phyloP scores from a whole-genome alignment of 2,113 vertebrate genomes.

The Chunga burmeisteri region DNA sequence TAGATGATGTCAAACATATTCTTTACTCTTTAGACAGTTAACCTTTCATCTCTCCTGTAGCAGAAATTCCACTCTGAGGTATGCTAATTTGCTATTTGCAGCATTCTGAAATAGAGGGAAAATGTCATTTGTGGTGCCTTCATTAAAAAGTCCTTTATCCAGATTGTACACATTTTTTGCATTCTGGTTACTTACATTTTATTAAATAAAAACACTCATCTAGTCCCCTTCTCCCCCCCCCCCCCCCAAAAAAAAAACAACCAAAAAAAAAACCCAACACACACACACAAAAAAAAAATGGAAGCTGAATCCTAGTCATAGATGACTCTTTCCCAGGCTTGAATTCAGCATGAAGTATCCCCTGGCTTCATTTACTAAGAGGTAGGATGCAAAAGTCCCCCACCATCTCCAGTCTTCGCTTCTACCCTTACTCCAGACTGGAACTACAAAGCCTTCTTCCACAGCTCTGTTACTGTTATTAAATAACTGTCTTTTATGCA shows the following conservation, averaged over 20 bases:
- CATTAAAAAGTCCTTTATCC: slow-evolving; percentile 69
- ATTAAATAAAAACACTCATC: not conserved
- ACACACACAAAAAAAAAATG: not conserved
- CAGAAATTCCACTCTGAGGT: slow-evolving; percentile 68
- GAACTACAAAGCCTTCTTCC: not conserved
- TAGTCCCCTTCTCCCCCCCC: not conserved
- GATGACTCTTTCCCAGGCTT: not conserved
- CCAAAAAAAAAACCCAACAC: not conserved
- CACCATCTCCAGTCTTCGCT: not conserved
- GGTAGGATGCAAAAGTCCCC: not conserved
- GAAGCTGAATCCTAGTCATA: not conserved
- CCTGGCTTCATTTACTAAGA: not conserved
- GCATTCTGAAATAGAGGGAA: slow-evolving; percentile 64
- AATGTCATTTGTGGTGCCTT: slow-evolving; percentile 64
- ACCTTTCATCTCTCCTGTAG: slow-evolving; percentile 75
- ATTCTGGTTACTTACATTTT: slow-evolving; percentile 37
- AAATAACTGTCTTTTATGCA: not conserved
- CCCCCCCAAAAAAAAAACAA: not conserved
- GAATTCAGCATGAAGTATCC: not conserved
- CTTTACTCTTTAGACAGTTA: slow-evolving; percentile 77
- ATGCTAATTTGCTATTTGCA: slow-evolving; percentile 75
- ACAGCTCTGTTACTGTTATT: not conserved
- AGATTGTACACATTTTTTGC: slow-evolving; percentile 29
- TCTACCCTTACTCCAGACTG: not conserved
- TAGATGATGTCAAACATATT: slow-evolving; percentile 77